A percentile compares a stretch with the other conserved stretches of the same genome.
Conservation (phyloP, 2,888 invertebrate genomes). For the Diploptera punctata region DNA sequence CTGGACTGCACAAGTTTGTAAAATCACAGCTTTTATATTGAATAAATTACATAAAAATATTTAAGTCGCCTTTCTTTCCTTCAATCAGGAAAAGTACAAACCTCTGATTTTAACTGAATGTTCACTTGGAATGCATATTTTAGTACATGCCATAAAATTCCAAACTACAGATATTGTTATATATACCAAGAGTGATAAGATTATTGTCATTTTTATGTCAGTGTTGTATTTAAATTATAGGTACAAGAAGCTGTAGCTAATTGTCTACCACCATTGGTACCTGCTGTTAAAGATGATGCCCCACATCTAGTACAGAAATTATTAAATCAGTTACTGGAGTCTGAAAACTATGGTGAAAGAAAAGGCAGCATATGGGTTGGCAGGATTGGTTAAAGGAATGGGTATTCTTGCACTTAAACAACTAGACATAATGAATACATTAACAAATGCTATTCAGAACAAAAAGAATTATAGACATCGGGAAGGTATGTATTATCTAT, state of each 20-base stretch:
- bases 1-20: no score
- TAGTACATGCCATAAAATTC: no score
- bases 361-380: slow-evolving; percentile 97
- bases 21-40: no score
- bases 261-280: slow-evolving; percentile 92
- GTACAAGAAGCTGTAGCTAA: slow-evolving; percentile 98
- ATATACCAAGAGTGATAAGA: no score
- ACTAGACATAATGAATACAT: slow-evolving; percentile 91
- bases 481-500: slow-evolving; percentile 67
- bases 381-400: slow-evolving; percentile 95
- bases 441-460: slow-evolving; percentile 93
- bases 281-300: slow-evolving; percentile 90
- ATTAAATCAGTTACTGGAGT: slow-evolving; percentile 84
- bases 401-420: slow-evolving; percentile 96
- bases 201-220: no score
- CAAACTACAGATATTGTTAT: no score
- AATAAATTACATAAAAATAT: no score
- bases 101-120: no score
- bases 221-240: no score
- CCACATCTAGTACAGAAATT: slow-evolving; percentile 87
- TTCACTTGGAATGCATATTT: no score
- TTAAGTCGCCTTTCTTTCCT: no score
- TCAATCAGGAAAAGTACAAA: no score
- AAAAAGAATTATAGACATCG: slow-evolving; percentile 95
- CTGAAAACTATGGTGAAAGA: slow-evolving; percentile 88